Conservation (phyloP, 2,888 invertebrate species). For the Sinodicranocentrus sp. region DNA sequence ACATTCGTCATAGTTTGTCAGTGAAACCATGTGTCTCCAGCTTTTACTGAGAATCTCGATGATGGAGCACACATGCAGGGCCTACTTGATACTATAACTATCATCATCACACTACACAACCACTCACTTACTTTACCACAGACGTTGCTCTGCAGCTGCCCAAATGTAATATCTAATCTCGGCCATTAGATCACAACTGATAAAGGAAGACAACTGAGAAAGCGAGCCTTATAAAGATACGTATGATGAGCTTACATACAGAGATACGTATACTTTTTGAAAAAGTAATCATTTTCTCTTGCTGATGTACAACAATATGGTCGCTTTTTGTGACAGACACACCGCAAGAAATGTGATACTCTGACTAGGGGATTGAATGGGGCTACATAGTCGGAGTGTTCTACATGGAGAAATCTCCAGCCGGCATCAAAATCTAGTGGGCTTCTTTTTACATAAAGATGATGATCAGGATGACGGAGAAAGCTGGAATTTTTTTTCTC, state of each 20-base stretch:
- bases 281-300: conserved; percentile 35
- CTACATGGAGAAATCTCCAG: neutral
- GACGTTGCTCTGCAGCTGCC: conserved; percentile 20
- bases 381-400: no score
- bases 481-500: neutral
- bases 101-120: neutral
- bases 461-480: conserved; percentile 11
- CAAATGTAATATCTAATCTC: conserved; percentile 38
- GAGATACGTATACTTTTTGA: neutral
- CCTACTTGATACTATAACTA: neutral
- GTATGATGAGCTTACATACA: neutral
- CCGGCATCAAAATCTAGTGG: conserved; percentile 3
- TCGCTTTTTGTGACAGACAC: conserved; percentile 11
- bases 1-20: conserved; percentile 20
- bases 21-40: conserved; percentile 1
- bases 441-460: neutral
- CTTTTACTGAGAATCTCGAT: neutral
- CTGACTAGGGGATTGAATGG: neutral
- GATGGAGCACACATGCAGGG: neutral
- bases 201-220: neutral
- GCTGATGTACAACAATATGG: conserved; percentile 4
- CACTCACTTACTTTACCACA: neutral
- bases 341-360: conserved; percentile 14
- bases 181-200: conserved; percentile 29
- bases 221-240: neutral